phyloP scores from a whole-genome alignment of 1,140 invertebrate species.

The Artemia franciscana region DNA sequence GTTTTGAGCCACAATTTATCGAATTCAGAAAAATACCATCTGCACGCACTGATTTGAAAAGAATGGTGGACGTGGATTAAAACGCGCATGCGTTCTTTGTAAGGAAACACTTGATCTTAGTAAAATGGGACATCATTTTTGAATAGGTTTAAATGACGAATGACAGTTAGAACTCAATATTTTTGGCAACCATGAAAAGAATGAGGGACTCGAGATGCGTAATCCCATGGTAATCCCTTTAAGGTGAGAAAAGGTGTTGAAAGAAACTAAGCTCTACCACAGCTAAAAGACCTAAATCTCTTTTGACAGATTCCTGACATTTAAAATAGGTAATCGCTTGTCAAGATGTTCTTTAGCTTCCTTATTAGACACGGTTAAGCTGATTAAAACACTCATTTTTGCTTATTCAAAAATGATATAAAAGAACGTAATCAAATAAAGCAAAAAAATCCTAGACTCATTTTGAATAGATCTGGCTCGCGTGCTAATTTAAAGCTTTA shows the following conservation, averaged over 20 bases:
- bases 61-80: not conserved
- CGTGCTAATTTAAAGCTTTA: too few relatives aligned
- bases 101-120: not conserved
- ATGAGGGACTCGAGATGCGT: not conserved
- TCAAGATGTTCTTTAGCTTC: too few relatives aligned
- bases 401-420: too few relatives aligned
- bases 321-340: too few relatives aligned
- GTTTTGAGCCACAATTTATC: not conserved
- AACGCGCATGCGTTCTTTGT: not conserved
- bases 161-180: not conserved
- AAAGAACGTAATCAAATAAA: too few relatives aligned
- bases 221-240: not conserved
- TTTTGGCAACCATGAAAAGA: not conserved
- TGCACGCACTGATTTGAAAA: not conserved
- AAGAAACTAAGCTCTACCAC: not conserved
- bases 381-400: too few relatives aligned
- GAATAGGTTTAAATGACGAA: not conserved
- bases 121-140: not conserved
- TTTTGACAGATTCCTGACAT: not conserved
- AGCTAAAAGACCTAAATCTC: not conserved
- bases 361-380: too few relatives aligned
- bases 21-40: not conserved
- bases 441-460: too few relatives aligned
- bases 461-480: too few relatives aligned
- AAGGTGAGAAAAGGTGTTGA: not conserved